A percentile compares a stretch with the other conserved stretches of the same genome.
phyloP scores from a whole-genome alignment of 2,888 invertebrate genomes.

The Apamea anceps region DNA sequence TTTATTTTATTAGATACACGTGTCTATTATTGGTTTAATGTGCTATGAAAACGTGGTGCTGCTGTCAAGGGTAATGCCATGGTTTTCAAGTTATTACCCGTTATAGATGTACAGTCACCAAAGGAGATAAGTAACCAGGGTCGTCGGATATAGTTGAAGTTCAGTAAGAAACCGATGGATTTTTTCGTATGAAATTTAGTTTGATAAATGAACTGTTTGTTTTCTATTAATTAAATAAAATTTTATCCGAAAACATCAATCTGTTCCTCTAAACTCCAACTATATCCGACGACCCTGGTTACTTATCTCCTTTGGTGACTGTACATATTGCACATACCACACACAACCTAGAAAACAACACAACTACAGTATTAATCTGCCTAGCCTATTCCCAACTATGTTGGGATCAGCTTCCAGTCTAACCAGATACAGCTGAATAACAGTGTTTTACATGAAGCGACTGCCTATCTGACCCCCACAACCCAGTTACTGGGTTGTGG shows the following conservation, averaged over 20 bases:
- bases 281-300: too few relatives aligned
- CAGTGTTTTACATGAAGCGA: background rate
- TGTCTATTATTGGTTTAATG: conserved; percentile 6
- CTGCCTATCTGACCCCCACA: background rate
- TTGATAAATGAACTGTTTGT: too few relatives aligned
- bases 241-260: too few relatives aligned
- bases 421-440: background rate
- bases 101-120: background rate
- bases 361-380: background rate
- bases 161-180: too few relatives aligned
- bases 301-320: too few relatives aligned
- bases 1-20: conserved; percentile 23
- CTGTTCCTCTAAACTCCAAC: too few relatives aligned
- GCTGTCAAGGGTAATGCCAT: background rate
- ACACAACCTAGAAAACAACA: background rate
- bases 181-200: too few relatives aligned
- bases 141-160: too few relatives aligned
- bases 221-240: too few relatives aligned
- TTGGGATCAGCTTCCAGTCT: background rate
- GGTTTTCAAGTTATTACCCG: background rate
- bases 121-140: too few relatives aligned
- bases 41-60: background rate
- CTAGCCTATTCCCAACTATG: background rate
- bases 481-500: background rate
- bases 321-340: too few relatives aligned